Evolutionary conservation across 2,797 vertebrate species (phyloP), one percentile per base, ranked within the genome.

Genomic region (Antrozous pallidus): DNA sequence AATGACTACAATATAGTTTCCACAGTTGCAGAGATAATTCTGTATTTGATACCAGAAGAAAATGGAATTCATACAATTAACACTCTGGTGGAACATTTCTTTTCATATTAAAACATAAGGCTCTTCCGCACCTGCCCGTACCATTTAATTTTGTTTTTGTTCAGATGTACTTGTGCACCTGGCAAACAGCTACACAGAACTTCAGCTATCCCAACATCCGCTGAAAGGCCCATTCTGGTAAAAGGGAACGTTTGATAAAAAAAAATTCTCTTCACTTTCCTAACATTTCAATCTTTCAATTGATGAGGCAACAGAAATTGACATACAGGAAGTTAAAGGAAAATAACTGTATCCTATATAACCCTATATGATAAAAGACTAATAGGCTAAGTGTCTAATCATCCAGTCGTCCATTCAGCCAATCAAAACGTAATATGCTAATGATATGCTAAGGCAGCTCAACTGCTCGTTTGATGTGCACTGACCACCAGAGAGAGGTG

Each of bases 71-170:
- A 42, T 70, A 45, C 26, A 84, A 6, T 40, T 47, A 58, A 47
- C 31, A 73, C 22, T 71, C 14, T 18, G 16, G 67, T 26, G 38
- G 16, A 63, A 61, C 18, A 17, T 61, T 90, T 74, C 36, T 63
- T 94, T 85, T 74, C 78, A 14, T 93, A 38, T 58, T 82, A 71
- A 95, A 84, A 56, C 14, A 11, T 42, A 63, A 93, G 84, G 31
- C 54, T n/a, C 8, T 70, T 81, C 14, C 38, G 8, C 47, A 78
- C 67, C 87, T 82, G 42, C 38, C 7, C 33, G 38, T 42, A 40
- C 24, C 10, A 47, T 74, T 90, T 67, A 38, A 73, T 84, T 92
- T 80, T 83, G 9, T 45, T 61, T 87, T 87, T 90, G 28, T 86
- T 65, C 17, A 31, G 14, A 28, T 49, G 5, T 33, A 40, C 12